A percentile compares a stretch with the other conserved stretches of the same genome.
phyloP scores from a whole-genome alignment of 2,113 vertebrate species.

The Cyprinus carpio region DNA sequence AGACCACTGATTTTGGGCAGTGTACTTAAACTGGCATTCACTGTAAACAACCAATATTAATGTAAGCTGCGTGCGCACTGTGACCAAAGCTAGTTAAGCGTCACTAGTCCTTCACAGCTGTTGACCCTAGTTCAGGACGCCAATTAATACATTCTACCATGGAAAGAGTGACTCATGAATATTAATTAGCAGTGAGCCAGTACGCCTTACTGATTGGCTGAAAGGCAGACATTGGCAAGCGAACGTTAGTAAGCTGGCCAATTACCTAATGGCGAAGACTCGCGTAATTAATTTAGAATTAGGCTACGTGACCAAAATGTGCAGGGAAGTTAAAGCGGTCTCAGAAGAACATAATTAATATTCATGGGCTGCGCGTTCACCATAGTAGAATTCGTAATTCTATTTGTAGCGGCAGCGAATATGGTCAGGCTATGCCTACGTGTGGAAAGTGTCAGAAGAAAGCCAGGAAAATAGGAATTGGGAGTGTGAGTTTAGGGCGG shows the following conservation, averaged over 20 bases:
- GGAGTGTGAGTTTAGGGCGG: neutral
- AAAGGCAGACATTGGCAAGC: neutral
- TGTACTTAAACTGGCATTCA: neutral
- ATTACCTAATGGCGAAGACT: neutral
- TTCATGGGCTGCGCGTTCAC: neutral
- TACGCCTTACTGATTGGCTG: neutral
- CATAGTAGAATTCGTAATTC: constrained; percentile 16
- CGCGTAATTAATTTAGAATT: neutral
- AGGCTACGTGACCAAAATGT: neutral
- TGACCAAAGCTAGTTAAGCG: neutral
- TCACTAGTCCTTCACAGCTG: neutral
- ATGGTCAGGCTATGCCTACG: constrained; percentile 51
- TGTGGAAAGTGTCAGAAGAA: constrained; percentile 47
- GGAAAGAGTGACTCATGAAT: neutral
- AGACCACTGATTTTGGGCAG: neutral
- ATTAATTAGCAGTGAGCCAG: neutral
- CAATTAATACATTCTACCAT: neutral
- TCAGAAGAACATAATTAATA: neutral
- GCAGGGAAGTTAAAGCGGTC: neutral
- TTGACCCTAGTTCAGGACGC: constrained; percentile 1
- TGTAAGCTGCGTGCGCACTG: neutral
- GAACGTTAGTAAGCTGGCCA: neutral
- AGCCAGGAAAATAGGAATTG: neutral
- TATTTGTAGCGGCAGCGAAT: constrained; percentile 63
- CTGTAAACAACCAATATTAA: neutral